phyloP scores from a whole-genome alignment of 2,888 invertebrate species.

The Cinara cedri region DNA sequence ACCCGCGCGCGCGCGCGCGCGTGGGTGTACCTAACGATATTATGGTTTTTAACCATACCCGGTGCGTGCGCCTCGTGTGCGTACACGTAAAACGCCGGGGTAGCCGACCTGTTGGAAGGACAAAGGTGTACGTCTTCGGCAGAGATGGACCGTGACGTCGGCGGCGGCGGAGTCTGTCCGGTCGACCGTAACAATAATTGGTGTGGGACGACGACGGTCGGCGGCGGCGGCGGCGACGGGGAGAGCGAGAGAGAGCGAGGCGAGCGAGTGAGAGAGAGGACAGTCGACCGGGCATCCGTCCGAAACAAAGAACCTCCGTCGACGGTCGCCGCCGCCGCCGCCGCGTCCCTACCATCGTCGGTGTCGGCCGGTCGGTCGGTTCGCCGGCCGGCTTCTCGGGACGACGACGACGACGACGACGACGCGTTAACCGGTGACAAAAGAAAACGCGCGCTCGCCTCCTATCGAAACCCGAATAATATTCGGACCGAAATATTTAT shows the following conservation, averaged over 20 bases:
- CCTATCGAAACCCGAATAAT: not conserved
- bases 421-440: not conserved
- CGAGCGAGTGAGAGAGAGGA: not conserved
- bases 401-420: not conserved
- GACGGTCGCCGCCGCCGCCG: not conserved
- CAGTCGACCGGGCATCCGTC: constrained; percentile 46
- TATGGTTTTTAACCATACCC: too few species aligned
- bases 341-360: constrained; percentile 2
- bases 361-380: not conserved
- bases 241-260: too few species aligned
- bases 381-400: not conserved
- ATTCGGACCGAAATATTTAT: not conserved
- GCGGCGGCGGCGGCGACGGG: constrained; percentile 18
- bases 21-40: too few species aligned
- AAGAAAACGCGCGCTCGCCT: constrained; percentile 3
- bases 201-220: constrained; percentile 20
- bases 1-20: too few species aligned
- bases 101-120: constrained; percentile 56
- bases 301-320: constrained; percentile 53
- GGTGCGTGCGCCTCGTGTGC: not conserved
- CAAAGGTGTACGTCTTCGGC: constrained; percentile 53
- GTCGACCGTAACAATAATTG: constrained; percentile 56
- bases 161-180: constrained; percentile 50
- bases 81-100: constrained; percentile 35
- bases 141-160: constrained; percentile 57